Evolutionary conservation across 2,797 vertebrate species (phyloP), one percentile per base, ranked within the genome.

Genomic region (Xenentodon cancila): DNA sequence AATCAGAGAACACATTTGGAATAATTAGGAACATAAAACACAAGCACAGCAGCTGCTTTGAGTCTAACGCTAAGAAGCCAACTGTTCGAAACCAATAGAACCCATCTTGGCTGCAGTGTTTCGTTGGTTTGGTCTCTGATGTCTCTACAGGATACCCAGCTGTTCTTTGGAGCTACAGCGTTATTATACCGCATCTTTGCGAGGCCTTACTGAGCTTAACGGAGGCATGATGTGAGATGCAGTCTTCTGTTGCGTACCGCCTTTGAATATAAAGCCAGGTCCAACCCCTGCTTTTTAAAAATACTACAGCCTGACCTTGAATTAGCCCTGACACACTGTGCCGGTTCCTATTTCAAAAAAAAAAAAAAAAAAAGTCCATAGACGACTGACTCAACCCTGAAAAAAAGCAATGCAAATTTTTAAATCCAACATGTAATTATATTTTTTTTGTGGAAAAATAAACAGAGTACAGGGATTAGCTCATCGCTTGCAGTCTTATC

Each of bases 261-360:
- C 81, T 87, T 88, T 87, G 62, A 88, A 73, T 72, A 34, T 12
- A 53, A 70, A 72, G 75, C 79, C 85, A 84, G 82, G 82, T 85
- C 77, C 77, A 77, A 66, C 71, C 82, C 54, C 50, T 0, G 44
- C 58, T 75, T 86, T 81, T 84, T 71, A 82, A 87, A 91, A 90
- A 90, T 84, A 88, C 80, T 81, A 86, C 69, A 82, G 81, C 80
- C 48, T 79, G 83, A 88, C 85, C 79, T 73, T 68, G 64, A 72
- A 68, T 82, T 84, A 83, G 77, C 84, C 77, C 75, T 54, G 77
- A 80, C 80, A 88, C 73, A 71, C 80, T 77, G 68, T 69, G 62
- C 80, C 84, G 62, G 72, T 76, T 83, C 59, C 57, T 59, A 44
- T 63, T 64, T 64, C 20, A 48, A 48, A 21, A 47, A 47, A 21